Conservation (phyloP, 2,888 invertebrate species). For the Cryptocephalus moraei region DNA sequence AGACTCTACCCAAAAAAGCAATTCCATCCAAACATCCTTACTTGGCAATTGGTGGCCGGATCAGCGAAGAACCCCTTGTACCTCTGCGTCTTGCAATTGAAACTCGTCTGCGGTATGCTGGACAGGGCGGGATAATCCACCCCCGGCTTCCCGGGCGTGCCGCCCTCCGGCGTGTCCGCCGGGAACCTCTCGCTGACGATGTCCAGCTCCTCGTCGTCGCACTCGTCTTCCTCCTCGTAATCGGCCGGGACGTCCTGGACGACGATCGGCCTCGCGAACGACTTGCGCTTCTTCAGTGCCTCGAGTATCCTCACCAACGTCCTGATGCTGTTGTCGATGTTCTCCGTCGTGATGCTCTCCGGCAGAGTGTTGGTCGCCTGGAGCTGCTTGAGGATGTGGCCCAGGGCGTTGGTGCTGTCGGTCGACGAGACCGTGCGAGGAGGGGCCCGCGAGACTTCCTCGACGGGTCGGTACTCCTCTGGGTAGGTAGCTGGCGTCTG, state of each 20-base stretch:
- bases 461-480: conserved; percentile 3
- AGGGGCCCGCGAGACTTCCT: not conserved
- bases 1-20: no score
- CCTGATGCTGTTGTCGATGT: conserved; percentile 68
- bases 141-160: conserved; percentile 59
- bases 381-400: conserved; percentile 58
- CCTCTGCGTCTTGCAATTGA: conserved; percentile 73
- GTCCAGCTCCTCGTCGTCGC: conserved; percentile 21
- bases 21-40: conserved; percentile 26
- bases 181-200: conserved; percentile 28
- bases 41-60: conserved; percentile 78
- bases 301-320: conserved; percentile 67
- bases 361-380: conserved; percentile 66
- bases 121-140: conserved; percentile 72
- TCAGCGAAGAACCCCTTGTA: conserved; percentile 89
- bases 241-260: conserved; percentile 26
- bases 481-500: not conserved
- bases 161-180: conserved; percentile 45
- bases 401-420: conserved; percentile 33
- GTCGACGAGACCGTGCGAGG: conserved; percentile 1
- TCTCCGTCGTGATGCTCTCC: conserved; percentile 63
- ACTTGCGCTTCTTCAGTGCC: conserved; percentile 49
- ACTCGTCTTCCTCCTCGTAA: conserved; percentile 23
- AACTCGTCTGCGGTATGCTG: conserved; percentile 64
- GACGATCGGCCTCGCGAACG: conserved; percentile 30